Conservation (phyloP, 2,888 invertebrate species). For the Pocota personata region DNA sequence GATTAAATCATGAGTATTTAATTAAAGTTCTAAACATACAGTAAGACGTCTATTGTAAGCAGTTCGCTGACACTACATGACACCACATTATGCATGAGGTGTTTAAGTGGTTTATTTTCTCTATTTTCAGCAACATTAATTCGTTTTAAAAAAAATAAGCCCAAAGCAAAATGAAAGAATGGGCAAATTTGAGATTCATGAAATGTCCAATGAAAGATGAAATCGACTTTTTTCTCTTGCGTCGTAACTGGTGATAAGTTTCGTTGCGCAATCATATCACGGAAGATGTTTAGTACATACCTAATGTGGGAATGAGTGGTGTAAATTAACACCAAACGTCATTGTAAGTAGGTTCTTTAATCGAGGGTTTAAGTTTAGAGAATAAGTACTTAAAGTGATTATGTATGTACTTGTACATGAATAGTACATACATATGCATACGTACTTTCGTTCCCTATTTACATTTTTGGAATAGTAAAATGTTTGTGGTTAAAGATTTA, state of each 20-base stretch:
- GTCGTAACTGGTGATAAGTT: not conserved
- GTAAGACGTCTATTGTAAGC: not conserved
- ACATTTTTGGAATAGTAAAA: no score
- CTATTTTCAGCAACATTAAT: not conserved
- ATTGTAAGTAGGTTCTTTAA: no score
- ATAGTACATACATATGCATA: no score
- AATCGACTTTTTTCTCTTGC: not conserved
- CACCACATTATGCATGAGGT: not conserved
- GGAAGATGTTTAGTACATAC: not conserved
- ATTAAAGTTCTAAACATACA: not conserved
- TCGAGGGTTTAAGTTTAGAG: no score
- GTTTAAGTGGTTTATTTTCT: not conserved
- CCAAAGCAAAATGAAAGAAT: not conserved
- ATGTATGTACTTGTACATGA: no score
- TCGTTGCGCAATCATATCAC: not conserved
- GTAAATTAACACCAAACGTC: not conserved
- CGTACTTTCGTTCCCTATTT: no score
- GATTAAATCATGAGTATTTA: not conserved
- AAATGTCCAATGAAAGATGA: not conserved
- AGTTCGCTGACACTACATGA: conserved; percentile 1
- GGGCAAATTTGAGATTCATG: not conserved
- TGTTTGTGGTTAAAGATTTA: no score
- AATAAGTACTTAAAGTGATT: no score
- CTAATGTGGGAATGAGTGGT: not conserved
- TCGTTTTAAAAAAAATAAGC: not conserved